A percentile compares a stretch with the other conserved stretches of the same genome.
phyloP scores from a whole-genome alignment of 2,888 invertebrate genomes.

The Drosophila pseudotakahashii region DNA sequence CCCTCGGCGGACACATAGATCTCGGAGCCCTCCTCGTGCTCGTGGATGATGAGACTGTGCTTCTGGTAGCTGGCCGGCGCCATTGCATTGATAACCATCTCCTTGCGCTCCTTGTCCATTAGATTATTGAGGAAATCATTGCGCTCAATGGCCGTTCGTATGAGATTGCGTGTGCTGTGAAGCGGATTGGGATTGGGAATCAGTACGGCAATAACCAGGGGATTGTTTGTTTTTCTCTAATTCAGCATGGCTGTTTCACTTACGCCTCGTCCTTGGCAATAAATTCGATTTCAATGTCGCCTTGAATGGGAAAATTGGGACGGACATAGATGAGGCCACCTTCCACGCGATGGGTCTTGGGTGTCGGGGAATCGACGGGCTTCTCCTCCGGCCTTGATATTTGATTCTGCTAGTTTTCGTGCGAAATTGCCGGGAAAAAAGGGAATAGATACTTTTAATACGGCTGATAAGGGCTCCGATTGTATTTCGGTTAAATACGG shows the following conservation, averaged over 20 bases:
- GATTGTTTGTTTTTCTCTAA: conserved; percentile 39
- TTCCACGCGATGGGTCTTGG: conserved; percentile 82
- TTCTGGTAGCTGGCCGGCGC: conserved; percentile 88
- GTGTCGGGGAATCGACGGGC: conserved; percentile 36
- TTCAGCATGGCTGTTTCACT: conserved; percentile 64
- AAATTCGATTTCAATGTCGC: conserved; percentile 85
- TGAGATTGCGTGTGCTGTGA: conserved; percentile 87
- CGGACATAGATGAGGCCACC: conserved; percentile 86
- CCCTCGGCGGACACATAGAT: conserved; percentile 95
- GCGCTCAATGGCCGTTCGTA: conserved; percentile 89
- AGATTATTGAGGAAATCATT: conserved; percentile 93
- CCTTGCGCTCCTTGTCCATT: conserved; percentile 89
- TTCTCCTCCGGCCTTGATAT: conserved; percentile 52
- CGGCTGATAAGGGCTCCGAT: conserved; percentile 26
- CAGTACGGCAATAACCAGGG: conserved; percentile 24
- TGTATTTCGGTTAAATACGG: background rate
- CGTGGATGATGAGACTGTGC: conserved; percentile 90
- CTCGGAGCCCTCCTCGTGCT: conserved; percentile 93
- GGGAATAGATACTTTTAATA: conserved; percentile 44
- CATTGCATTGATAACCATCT: conserved; percentile 93
- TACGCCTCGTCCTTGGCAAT: conserved; percentile 86
- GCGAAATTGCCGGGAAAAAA: conserved; percentile 32
- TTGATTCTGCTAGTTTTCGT: conserved; percentile 65
- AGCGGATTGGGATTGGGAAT: background rate
- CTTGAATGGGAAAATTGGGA: conserved; percentile 84